These are phyloP conservation scores for Acanthurus leucopareius DNA, from an alignment of 2,797 vertebrate genomes.

Conservation along the genomic window DNA sequence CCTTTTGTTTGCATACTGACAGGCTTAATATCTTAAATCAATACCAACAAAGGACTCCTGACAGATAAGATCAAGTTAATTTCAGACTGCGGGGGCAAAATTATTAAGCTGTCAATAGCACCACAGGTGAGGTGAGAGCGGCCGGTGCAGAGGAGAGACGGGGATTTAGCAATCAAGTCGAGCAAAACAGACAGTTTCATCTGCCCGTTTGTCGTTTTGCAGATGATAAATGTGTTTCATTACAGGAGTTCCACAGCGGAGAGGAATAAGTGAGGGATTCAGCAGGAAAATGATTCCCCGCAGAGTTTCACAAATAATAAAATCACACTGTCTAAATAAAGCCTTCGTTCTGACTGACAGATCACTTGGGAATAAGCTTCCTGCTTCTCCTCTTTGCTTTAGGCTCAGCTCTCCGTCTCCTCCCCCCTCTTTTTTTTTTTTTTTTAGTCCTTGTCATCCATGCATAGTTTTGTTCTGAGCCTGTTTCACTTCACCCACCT, in stretches of 20 bases:
- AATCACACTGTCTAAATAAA: slow-evolving; percentile 81
- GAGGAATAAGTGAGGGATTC: slow-evolving; percentile 64
- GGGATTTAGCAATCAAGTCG: slow-evolving; percentile 80
- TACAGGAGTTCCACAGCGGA: slow-evolving; percentile 72
- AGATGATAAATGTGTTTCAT: slow-evolving; percentile 88
- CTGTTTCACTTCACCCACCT: slow-evolving; percentile 62
- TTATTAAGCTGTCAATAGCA: slow-evolving; percentile 84
- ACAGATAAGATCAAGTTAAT: slow-evolving; percentile 86
- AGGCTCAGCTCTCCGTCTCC: slow-evolving; percentile 47
- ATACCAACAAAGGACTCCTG: slow-evolving; percentile 79
- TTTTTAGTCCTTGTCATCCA: slow-evolving; percentile 41
- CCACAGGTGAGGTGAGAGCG: slow-evolving; percentile 42
- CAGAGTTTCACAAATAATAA: slow-evolving; percentile 77
- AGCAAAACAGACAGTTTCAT: slow-evolving; percentile 79
- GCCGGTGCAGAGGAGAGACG: slow-evolving; percentile 30
- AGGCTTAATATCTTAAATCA: slow-evolving; percentile 85
- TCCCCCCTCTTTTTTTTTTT: slow-evolving; percentile 6
- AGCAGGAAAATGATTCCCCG: slow-evolving; percentile 69
- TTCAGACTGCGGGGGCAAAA: slow-evolving; percentile 79
- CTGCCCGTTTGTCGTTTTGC: slow-evolving; percentile 69
- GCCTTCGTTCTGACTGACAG: slow-evolving; percentile 76
- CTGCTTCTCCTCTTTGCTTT: slow-evolving; percentile 56
- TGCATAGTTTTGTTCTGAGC: slow-evolving; percentile 49
- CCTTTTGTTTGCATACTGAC: slow-evolving; percentile 77
- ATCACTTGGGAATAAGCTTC: slow-evolving; percentile 69